Evolutionary conservation across 1,140 invertebrate species (phyloP), one percentile per base, ranked within the genome.

Genomic region (Bombus superbus): DNA sequence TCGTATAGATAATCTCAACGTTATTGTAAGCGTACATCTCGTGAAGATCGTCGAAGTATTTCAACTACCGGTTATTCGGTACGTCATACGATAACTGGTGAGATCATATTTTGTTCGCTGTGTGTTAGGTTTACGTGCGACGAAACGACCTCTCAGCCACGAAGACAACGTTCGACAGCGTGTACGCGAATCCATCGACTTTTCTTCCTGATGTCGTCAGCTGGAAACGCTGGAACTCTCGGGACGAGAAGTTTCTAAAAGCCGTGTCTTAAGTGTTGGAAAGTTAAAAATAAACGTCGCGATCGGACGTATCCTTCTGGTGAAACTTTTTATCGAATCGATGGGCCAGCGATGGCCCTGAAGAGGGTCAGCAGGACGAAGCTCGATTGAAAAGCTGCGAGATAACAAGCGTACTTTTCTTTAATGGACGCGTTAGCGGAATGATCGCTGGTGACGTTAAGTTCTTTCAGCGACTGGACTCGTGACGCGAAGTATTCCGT

Each of bases 231-330:
- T 57, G 38, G 9, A 38, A 35, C 72, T 73, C 35, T 44, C 28
- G 42, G 72, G 18, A 2, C 38, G 28, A n/a, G 18, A 74, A 81
- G n/a, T 66, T 74, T 74, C 53, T 57, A 13, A 83, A 68, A 69
- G 73, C 64, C 44, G 25, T 28, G 72, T 76, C 73, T 66, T 68
- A 76, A 83, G 73, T 76, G 81, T 83, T 83, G 44, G 72, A 38
- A 68, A 77, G 62, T 68, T 77, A 42, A 83, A 77, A 83, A 83
- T 76, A 83, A 83, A 68, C 62, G 73, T 10, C 18, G 44, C 11
- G 15, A 32, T 5, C 44, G 72, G 62, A 40, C 59, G 32, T 66
- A 44, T 59, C n/a, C 53, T 35, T 22, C n/a, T 13, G 38, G 11
- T 35, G 32, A 68, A 83, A 83, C 25, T 76, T 83, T 76, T 66